Percentiles rank a stretch among this genome's conserved stretches.
phyloP scores from a whole-genome alignment of 2,113 vertebrate genomes.

The Lasiurus cinereus region DNA sequence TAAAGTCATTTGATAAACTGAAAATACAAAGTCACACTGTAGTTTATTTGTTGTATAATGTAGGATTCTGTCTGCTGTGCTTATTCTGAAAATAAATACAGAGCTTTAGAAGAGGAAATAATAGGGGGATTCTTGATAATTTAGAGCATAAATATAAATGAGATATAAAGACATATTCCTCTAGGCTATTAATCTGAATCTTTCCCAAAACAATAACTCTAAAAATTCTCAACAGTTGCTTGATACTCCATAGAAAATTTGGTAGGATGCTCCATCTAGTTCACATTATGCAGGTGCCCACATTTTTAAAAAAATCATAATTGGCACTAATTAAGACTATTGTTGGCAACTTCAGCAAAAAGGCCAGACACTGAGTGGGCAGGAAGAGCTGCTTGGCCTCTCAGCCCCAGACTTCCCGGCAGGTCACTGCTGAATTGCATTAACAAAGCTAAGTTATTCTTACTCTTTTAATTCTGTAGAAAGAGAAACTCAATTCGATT shows the following conservation, averaged over 20 bases:
- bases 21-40: not conserved
- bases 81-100: conserved; percentile 73
- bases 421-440: conserved; percentile 83
- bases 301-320: conserved; percentile 84
- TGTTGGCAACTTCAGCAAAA: conserved; percentile 85
- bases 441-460: conserved; percentile 75
- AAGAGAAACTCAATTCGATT: conserved; percentile 44
- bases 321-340: conserved; percentile 88
- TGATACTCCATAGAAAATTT: conserved; percentile 84
- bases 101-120: conserved; percentile 72
- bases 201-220: conserved; percentile 80
- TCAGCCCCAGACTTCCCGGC: conserved; percentile 78
- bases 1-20: not conserved
- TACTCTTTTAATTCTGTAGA: conserved; percentile 25
- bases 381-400: conserved; percentile 82
- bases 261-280: conserved; percentile 76
- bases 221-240: conserved; percentile 85
- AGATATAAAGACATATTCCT: conserved; percentile 77
- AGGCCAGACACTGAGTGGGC: conserved; percentile 84
- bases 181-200: conserved; percentile 78
- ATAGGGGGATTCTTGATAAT: conserved; percentile 57
- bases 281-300: conserved; percentile 79
- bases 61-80: not conserved
- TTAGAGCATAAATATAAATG: conserved; percentile 80
- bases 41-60: not conserved